These are phyloP conservation scores for Darevskia nairensis DNA, from an alignment of 2,797 vertebrate species.

Conservation along the genomic window DNA sequence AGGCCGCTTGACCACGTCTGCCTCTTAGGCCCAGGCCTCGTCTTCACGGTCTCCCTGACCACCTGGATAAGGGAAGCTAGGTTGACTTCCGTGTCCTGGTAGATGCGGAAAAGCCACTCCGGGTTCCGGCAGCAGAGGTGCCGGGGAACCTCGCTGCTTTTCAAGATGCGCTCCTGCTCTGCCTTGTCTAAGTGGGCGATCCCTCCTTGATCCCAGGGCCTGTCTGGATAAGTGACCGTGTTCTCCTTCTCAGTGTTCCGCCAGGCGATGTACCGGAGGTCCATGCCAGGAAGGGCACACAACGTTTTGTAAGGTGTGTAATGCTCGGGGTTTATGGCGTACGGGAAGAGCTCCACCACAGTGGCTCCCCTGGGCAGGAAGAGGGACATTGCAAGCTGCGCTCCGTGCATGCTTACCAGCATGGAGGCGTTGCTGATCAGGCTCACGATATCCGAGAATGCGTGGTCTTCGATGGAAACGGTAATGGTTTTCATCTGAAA, in stretches of 20 bases:
- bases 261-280: constrained; percentile 96
- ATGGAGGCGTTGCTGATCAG: constrained; percentile 90
- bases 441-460: constrained; percentile 86
- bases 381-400: constrained; percentile 91
- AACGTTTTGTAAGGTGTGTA: constrained; percentile 97
- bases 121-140: constrained; percentile 97
- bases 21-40: constrained; percentile 82
- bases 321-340: constrained; percentile 94
- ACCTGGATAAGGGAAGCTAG: constrained; percentile 88
- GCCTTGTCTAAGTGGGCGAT: constrained; percentile 89
- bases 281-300: constrained; percentile 93
- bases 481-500: constrained; percentile 96
- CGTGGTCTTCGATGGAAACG: constrained; percentile 92
- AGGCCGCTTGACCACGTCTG: constrained; percentile 82
- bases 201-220: constrained; percentile 96
- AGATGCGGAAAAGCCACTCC: constrained; percentile 97
- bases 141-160: constrained; percentile 90
- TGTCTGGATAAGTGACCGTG: constrained; percentile 87
- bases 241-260: constrained; percentile 88
- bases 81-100: constrained; percentile 95
- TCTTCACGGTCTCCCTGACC: constrained; percentile 85
- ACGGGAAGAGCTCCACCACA: constrained; percentile 95
- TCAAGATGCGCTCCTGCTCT: constrained; percentile 89
- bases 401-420: constrained; percentile 97
- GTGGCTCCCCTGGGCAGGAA: constrained; percentile 92